Base-by-base conservation (phyloP, 2,888 invertebrate species). In the Dichetophora obliterata region DNA sequence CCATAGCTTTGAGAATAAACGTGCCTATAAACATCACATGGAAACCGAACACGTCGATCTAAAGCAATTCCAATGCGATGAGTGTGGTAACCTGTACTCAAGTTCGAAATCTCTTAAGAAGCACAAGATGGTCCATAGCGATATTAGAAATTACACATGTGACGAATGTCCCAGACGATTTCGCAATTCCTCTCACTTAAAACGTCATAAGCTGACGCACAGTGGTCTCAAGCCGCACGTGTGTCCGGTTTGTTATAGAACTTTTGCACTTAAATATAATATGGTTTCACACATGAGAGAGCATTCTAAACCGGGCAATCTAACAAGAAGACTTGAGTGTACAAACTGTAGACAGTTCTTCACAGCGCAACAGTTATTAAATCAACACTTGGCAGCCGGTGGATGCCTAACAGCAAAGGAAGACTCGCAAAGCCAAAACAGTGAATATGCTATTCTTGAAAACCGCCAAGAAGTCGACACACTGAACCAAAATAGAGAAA, bases 201-300 rank as follows among this genome's bases (percentile, higher is more conserved):
- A 75, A 43, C 72, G 78, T 16, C 78, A 78, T 27, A 66, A 63
- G 27, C 61, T 72, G 37, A 66, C 73, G 16, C 75, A 78, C 9
- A 52, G 27, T 6, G 69, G 69, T 52, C 27, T 69, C 16, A 69
- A 52, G n/a, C 52, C 69, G n/a, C 52, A 69, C n/a, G 52, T 69
- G 14, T 69, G 69, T 52, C 50, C 52, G 9, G 22, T 69, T 69
- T 69, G 69, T 11, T 27, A 52, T 31, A 69, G 31, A 69, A 52
- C 52, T 27, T 69, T 69, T 52, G 69, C 52, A 8, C 48, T 27
- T n/a, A 69, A 69, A 31, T 69, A 69, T 52, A 69, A 69, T 31
- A 52, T 69, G 52, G 24, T 11, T 24, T 50, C 69, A 52, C 69
- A 69, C 19, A 69, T 69, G 69, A 69, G 48, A 31, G 52, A 69